These are phyloP conservation scores for Drosophila carrolli DNA, from an alignment of 1,140 invertebrate genomes.

Conservation along the genomic window DNA sequence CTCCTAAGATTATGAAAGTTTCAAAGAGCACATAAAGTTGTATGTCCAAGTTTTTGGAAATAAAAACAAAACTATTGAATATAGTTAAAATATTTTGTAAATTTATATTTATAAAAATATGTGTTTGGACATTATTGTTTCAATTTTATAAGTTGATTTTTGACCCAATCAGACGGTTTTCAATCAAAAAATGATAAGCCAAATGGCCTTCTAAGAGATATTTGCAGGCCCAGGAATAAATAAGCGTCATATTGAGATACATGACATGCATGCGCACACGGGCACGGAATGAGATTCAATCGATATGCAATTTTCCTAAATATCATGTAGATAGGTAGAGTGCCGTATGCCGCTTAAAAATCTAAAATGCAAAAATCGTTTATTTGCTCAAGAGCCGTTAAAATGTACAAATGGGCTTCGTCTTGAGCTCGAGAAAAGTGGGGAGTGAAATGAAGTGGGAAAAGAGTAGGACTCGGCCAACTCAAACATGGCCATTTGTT, in stretches of 20 bases:
- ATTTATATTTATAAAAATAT: too few relatives aligned
- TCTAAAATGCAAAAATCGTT: slow-evolving; percentile 80
- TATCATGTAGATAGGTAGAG: slow-evolving; percentile 18
- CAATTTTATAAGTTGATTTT: neutral
- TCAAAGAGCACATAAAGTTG: too few relatives aligned
- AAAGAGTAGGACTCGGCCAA: slow-evolving; percentile 60
- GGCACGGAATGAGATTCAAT: slow-evolving; percentile 14
- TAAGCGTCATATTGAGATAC: slow-evolving; percentile 1
- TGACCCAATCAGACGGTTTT: neutral
- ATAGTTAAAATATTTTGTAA: too few relatives aligned
- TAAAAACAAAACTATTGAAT: too few relatives aligned
- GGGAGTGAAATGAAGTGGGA: slow-evolving; percentile 24
- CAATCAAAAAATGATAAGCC: neutral
- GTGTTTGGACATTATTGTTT: neutral
- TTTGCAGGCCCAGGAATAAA: neutral
- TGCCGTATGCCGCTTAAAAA: slow-evolving; percentile 48
- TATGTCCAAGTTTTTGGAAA: too few relatives aligned
- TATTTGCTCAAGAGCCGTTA: slow-evolving; percentile 79
- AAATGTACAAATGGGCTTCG: slow-evolving; percentile 62
- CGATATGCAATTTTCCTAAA: slow-evolving; percentile 41
- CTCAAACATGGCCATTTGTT: slow-evolving; percentile 77
- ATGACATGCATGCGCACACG: neutral
- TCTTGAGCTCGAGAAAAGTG: slow-evolving; percentile 10
- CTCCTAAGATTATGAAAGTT: too few relatives aligned
- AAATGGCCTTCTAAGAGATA: slow-evolving; percentile 4